These are phyloP conservation scores for Mionectes olivaceus DNA, from an alignment of 2,797 vertebrate species.

Conservation along the genomic window DNA sequence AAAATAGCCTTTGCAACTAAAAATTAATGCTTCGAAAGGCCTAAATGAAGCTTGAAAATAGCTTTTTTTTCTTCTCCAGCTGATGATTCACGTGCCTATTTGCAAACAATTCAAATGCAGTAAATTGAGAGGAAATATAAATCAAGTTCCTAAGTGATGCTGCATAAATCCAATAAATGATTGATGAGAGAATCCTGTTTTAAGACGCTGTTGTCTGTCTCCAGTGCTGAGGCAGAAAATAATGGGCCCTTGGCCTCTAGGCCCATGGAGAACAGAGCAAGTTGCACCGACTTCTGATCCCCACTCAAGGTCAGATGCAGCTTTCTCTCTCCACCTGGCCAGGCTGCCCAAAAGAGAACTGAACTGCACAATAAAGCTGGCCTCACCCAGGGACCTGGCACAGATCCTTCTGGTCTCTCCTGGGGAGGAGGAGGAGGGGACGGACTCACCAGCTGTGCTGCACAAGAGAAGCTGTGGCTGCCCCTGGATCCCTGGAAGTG, in stretches of 20 bases:
- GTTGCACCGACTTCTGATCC: neutral
- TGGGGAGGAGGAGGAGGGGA: neutral
- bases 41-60: constrained; percentile 65
- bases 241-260: neutral
- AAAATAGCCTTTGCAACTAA: constrained; percentile 62
- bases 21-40: constrained; percentile 59
- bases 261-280: accelerated
- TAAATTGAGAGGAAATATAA: constrained; percentile 69
- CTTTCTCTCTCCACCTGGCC: neutral
- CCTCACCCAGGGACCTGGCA: neutral
- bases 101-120: constrained; percentile 65
- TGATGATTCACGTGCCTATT: constrained; percentile 54
- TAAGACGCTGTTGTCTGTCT: constrained; percentile 34
- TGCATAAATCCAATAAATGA: constrained; percentile 69
- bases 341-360: neutral
- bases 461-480: neutral
- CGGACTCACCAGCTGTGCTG: accelerated
- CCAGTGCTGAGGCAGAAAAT: constrained; percentile 6
- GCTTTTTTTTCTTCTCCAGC: constrained; percentile 15
- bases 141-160: constrained; percentile 62
- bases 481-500: too few relatives aligned
- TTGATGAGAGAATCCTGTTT: constrained; percentile 63
- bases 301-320: neutral
- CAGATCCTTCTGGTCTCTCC: accelerated
- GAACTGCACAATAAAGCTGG: neutral